Evolutionary conservation across 2,797 vertebrate species (phyloP).

Genomic region (Argentina silus): DNA sequence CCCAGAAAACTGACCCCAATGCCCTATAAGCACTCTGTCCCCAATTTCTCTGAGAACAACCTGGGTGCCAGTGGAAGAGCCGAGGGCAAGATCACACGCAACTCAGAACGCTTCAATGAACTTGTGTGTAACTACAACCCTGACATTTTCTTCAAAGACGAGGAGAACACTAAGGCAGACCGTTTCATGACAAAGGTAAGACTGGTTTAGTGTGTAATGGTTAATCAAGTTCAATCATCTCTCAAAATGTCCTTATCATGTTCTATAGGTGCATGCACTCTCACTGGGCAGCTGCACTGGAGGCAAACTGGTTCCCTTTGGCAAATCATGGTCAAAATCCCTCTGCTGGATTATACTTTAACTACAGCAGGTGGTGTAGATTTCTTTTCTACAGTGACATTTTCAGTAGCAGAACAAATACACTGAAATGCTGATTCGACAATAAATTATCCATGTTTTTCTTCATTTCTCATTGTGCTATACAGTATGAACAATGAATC

Average conservation of each 20-base stretch:
- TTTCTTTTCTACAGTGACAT: neutral
- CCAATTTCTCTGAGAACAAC: constrained; percentile 93
- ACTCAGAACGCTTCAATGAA: constrained; percentile 90
- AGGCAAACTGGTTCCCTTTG: neutral
- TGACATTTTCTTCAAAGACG: constrained; percentile 97
- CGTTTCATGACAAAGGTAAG: constrained; percentile 97
- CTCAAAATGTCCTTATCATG: neutral
- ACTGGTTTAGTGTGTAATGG: constrained; percentile 8
- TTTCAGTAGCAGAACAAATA: neutral
- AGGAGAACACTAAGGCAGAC: constrained; percentile 94
- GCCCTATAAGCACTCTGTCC: constrained; percentile 93
- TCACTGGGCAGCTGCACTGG: neutral
- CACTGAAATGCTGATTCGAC: neutral
- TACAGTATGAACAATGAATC: neutral
- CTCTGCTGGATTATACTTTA: constrained; percentile 36
- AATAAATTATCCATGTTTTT: neutral
- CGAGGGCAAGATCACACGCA: constrained; percentile 90
- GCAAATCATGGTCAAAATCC: constrained; percentile 15
- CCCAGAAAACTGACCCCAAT: constrained; percentile 88
- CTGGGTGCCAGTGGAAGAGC: constrained; percentile 93
- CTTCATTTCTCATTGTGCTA: neutral
- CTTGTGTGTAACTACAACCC: constrained; percentile 97
- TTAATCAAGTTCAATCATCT: constrained; percentile 11
- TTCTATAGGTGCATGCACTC: constrained; percentile 39
- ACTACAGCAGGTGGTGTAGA: constrained; percentile 8